Conservation (phyloP, 1,140 invertebrate genomes). For the Hesperophylax magnus region DNA sequence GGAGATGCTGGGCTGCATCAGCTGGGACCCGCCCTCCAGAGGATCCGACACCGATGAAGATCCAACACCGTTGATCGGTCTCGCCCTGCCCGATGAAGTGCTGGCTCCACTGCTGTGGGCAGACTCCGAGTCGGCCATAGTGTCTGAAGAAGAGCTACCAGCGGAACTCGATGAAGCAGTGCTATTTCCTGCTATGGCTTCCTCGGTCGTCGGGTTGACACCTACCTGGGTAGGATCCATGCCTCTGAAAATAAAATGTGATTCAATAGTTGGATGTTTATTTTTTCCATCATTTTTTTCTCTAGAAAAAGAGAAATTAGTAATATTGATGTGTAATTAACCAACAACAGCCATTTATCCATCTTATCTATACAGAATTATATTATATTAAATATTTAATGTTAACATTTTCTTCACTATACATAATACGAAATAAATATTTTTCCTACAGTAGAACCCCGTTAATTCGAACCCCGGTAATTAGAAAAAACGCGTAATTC, state of each 20-base stretch:
- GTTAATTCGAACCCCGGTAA: too few relatives aligned
- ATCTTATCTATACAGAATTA: too few relatives aligned
- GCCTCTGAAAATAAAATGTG: conserved; percentile 15
- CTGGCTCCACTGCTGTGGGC: conserved; percentile 14
- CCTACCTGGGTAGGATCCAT: conserved; percentile 17
- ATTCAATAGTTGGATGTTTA: too few relatives aligned
- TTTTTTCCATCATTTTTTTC: too few relatives aligned
- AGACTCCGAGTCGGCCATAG: neutral
- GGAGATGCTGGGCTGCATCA: conserved; percentile 64
- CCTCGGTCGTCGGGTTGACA: conserved; percentile 13
- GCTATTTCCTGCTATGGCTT: conserved; percentile 12
- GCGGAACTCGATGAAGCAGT: conserved; percentile 41
- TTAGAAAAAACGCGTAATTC: too few relatives aligned
- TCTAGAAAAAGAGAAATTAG: too few relatives aligned
- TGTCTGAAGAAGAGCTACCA: conserved; percentile 32
- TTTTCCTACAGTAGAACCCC: too few relatives aligned
- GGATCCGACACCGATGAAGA: conserved; percentile 53
- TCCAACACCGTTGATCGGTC: conserved; percentile 44
- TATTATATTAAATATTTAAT: too few relatives aligned
- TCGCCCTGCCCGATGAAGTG: neutral
- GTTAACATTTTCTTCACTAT: too few relatives aligned
- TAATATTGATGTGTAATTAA: too few relatives aligned
- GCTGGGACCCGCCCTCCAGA: conserved; percentile 56
- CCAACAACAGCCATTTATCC: too few relatives aligned
- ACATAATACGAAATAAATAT: too few relatives aligned